Percentiles rank a stretch among this genome's conserved stretches.
These are phyloP conservation scores for Coturnix japonica DNA, from an alignment of 2,113 vertebrate species.

Conservation along the genomic window DNA sequence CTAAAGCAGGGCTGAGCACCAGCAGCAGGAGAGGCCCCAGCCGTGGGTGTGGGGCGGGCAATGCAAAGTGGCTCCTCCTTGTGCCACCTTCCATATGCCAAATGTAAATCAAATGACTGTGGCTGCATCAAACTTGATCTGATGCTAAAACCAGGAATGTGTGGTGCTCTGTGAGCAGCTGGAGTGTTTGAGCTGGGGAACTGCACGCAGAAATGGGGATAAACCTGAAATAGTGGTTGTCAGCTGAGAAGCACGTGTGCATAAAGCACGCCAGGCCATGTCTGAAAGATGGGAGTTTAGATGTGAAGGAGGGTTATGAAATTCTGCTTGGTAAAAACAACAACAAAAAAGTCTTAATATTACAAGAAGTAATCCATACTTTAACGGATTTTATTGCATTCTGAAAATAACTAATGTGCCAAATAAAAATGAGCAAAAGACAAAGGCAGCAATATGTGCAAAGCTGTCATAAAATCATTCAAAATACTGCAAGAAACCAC, in stretches of 20 bases:
- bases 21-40: not conserved
- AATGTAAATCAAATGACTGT: constrained; percentile 10
- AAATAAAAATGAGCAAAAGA: not conserved
- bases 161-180: not conserved
- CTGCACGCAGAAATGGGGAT: not conserved
- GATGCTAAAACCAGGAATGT: not conserved
- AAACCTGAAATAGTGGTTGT: not conserved
- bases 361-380: not conserved
- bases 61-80: not conserved
- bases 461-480: not conserved
- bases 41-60: not conserved
- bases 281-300: constrained; percentile 20
- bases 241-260: not conserved
- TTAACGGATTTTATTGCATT: not conserved
- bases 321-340: not conserved
- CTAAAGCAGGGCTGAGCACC: not conserved
- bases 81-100: not conserved
- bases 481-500: not conserved
- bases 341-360: not conserved
- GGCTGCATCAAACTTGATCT: not conserved
- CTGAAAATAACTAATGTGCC: not conserved
- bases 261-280: not conserved
- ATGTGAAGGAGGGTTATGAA: not conserved
- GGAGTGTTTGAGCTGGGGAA: not conserved
- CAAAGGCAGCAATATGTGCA: not conserved